These are phyloP conservation scores for Cotesia typhae DNA, from an alignment of 1,140 invertebrate species.

Conservation along the genomic window DNA sequence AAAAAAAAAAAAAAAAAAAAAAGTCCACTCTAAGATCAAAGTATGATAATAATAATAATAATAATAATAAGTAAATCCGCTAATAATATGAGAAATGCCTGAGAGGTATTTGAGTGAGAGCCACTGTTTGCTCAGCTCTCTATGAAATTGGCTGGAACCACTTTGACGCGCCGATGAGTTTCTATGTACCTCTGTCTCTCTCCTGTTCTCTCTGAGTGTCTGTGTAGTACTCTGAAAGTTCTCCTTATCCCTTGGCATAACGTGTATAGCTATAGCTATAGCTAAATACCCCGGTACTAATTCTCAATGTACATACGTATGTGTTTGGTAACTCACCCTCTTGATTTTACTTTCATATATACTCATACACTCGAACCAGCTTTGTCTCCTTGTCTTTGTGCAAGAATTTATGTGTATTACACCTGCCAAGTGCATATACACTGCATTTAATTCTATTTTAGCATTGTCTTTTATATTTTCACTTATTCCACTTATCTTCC, in stretches of 20 bases:
- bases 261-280: neutral
- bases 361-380: neutral
- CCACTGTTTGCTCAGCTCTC: conserved; percentile 52
- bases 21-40: neutral
- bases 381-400: neutral
- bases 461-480: neutral
- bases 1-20: conserved; percentile 11
- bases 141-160: conserved; percentile 55
- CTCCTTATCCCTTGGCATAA: conserved; percentile 19
- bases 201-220: neutral
- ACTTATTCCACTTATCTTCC: neutral
- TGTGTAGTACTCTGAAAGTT: conserved; percentile 36
- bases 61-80: conserved; percentile 21
- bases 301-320: conserved; percentile 19
- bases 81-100: conserved; percentile 22
- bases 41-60: conserved; percentile 9
- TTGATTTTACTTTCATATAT: conserved; percentile 2
- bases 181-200: conserved; percentile 36
- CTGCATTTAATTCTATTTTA: conserved; percentile 2
- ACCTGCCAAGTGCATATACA: conserved; percentile 7
- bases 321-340: conserved; percentile 17
- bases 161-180: conserved; percentile 57
- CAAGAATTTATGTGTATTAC: conserved; percentile 15
- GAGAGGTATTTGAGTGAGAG: conserved; percentile 40
- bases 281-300: neutral